These are phyloP conservation scores for Meiosimyza decipiens DNA, from an alignment of 2,888 invertebrate species.

Conservation along the genomic window DNA sequence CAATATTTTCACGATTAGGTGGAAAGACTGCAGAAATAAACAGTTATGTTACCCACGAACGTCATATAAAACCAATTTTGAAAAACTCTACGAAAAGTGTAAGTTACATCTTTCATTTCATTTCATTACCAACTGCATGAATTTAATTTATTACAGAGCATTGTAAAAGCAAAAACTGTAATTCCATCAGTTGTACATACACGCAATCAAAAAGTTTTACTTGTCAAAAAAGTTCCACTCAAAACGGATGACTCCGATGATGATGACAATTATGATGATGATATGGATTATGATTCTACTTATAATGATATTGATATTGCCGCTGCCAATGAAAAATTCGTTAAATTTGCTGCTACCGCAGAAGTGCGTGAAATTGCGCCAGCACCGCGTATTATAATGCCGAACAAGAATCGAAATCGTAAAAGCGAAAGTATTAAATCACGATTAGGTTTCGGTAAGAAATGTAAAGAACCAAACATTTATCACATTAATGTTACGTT, in stretches of 20 bases:
- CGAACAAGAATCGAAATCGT: slow-evolving; percentile 41
- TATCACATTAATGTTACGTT: background rate
- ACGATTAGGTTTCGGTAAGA: slow-evolving; percentile 55
- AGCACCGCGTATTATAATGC: slow-evolving; percentile 41
- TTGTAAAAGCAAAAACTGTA: slow-evolving; percentile 54
- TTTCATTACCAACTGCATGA: background rate
- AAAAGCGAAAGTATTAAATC: slow-evolving; percentile 52
- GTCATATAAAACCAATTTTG: slow-evolving; percentile 62
- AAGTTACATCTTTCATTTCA: slow-evolving; percentile 22
- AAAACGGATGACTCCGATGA: slow-evolving; percentile 58
- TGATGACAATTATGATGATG: slow-evolving; percentile 51
- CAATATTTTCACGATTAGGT: slow-evolving; percentile 65
- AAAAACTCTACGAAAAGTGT: slow-evolving; percentile 55
- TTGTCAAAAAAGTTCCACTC: slow-evolving; percentile 65
- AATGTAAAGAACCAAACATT: slow-evolving; percentile 31
- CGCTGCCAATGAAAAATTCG: slow-evolving; percentile 60
- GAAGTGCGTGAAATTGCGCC: slow-evolving; percentile 66
- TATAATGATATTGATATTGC: slow-evolving; percentile 46
- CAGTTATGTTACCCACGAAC: slow-evolving; percentile 40
- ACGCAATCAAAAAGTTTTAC: slow-evolving; percentile 61
- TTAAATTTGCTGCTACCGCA: slow-evolving; percentile 65
- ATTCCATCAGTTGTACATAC: slow-evolving; percentile 44
- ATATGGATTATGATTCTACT: slow-evolving; percentile 44
- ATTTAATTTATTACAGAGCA: slow-evolving; percentile 40
- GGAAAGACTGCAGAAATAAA: slow-evolving; percentile 50